Conservation (phyloP, 2,113 vertebrate genomes). For the Muntiacus reevesi region DNA sequence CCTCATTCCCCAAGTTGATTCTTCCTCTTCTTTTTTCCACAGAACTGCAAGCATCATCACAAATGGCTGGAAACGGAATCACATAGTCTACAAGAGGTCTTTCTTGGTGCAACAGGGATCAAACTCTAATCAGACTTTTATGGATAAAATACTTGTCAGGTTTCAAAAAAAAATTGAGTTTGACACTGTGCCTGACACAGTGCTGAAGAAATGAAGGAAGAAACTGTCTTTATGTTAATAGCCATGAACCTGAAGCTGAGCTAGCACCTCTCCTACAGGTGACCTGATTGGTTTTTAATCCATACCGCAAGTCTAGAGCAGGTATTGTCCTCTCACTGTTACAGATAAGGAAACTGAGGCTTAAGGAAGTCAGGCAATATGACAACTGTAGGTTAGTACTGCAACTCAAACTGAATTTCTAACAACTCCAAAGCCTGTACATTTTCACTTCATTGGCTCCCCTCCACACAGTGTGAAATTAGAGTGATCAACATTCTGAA, state of each 20-base stretch:
- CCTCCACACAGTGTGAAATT: not conserved
- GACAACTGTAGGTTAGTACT: accelerated
- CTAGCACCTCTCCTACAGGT: too few relatives aligned
- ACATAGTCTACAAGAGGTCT: not conserved
- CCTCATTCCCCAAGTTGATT: not conserved
- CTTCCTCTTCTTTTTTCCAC: not conserved
- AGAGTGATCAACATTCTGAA: not conserved
- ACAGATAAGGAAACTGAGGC: not conserved
- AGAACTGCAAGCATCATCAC: not conserved
- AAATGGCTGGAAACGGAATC: not conserved
- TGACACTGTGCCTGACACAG: not conserved
- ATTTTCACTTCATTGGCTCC: not conserved
- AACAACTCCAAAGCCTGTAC: not conserved
- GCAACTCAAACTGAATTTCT: not conserved
- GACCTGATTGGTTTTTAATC: not conserved
- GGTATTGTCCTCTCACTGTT: not conserved
- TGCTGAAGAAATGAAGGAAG: not conserved
- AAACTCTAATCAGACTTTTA: not conserved
- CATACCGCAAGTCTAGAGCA: not conserved
- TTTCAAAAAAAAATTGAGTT: not conserved
- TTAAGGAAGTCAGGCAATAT: not conserved
- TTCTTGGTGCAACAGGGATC: not conserved
- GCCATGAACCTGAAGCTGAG: not conserved
- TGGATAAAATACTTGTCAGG: not conserved
- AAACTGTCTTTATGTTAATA: not conserved